Conservation (phyloP, 2,797 vertebrate species). For the Heterohyrax brucei region DNA sequence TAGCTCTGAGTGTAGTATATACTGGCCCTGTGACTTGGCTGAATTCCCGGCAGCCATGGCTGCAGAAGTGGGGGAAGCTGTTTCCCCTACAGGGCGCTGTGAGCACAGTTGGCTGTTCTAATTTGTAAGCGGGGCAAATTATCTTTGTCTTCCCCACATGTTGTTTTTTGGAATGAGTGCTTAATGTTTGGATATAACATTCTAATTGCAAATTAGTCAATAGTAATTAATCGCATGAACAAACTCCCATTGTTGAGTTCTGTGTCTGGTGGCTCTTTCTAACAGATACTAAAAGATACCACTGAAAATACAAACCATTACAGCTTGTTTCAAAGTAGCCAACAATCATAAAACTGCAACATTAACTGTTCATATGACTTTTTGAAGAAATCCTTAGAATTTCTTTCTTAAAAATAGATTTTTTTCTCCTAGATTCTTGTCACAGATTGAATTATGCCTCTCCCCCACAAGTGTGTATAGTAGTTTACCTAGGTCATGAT, state of each 20-base stretch:
- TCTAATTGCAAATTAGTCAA: slow-evolving; percentile 47
- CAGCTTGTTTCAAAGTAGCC: slow-evolving; percentile 57
- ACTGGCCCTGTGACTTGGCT: neutral
- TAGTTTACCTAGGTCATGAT: too few species aligned
- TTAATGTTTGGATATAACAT: slow-evolving; percentile 9
- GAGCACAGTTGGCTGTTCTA: neutral
- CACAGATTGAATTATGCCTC: too few species aligned
- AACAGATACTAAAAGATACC: neutral
- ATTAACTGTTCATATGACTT: neutral
- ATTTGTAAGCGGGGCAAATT: neutral
- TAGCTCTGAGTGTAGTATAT: neutral
- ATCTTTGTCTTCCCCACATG: neutral
- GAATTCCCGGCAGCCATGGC: neutral
- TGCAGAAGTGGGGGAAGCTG: fast-evolving
- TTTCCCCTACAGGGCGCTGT: neutral
- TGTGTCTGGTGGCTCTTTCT: slow-evolving; percentile 24
- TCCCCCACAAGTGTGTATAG: too few species aligned
- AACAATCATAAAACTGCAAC: slow-evolving; percentile 39
- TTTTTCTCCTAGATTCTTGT: neutral
- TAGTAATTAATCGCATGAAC: neutral
- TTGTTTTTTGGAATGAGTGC: slow-evolving; percentile 52
- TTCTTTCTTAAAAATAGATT: slow-evolving; percentile 43
- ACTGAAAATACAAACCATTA: neutral
- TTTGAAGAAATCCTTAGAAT: slow-evolving; percentile 54
- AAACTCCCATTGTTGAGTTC: neutral